Evolutionary conservation across 2,113 vertebrate genomes (phyloP).

Genomic region (Fulmarus glacialis): DNA sequence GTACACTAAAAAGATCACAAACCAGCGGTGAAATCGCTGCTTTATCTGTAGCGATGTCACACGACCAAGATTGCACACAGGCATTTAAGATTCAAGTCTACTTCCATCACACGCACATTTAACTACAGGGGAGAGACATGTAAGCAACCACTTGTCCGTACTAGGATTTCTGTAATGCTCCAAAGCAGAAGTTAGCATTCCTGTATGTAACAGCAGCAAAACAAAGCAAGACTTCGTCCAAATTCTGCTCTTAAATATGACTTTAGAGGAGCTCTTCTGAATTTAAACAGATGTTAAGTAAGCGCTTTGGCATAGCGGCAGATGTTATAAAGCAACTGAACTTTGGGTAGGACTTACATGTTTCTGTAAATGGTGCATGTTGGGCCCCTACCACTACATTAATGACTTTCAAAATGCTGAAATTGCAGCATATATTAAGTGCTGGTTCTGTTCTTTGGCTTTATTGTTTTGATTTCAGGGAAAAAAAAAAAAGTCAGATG

Average conservation of each 20-base stretch:
- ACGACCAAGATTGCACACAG: rapidly evolving
- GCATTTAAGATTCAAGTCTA: not conserved
- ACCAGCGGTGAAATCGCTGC: not conserved
- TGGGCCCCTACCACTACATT: not conserved
- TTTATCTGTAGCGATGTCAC: not conserved
- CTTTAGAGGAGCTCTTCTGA: not conserved
- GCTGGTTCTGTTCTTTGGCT: not conserved
- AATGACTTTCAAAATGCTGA: not conserved
- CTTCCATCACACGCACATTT: not conserved
- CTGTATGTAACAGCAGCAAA: not conserved
- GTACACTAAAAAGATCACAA: not conserved
- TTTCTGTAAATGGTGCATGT: not conserved
- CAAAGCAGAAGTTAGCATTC: not conserved
- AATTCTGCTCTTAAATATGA: not conserved
- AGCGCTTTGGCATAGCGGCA: not conserved
- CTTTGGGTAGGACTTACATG: not conserved
- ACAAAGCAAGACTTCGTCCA: not conserved
- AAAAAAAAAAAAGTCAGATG: not conserved
- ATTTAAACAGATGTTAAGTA: not conserved
- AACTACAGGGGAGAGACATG: not conserved
- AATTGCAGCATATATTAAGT: not conserved
- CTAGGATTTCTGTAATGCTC: not conserved
- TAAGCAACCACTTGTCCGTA: not conserved
- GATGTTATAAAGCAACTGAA: not conserved
- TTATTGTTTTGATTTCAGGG: not conserved